Conservation (phyloP, 1,140 invertebrate species). For the Dreissena rostriformis region DNA sequence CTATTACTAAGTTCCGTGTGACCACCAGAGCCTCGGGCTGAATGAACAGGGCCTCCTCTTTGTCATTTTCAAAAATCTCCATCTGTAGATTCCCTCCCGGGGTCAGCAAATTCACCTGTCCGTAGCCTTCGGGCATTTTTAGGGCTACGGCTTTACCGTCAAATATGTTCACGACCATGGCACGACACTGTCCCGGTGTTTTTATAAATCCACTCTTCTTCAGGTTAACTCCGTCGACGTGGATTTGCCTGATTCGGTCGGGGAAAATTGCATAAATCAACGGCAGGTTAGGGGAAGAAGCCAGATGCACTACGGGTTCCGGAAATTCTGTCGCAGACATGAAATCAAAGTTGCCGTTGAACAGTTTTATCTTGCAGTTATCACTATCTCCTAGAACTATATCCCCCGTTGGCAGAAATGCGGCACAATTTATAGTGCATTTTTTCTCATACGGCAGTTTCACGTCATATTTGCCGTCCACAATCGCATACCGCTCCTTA, state of each 20-base stretch:
- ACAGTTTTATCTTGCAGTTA: too few relatives aligned
- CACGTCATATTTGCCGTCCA: constrained; percentile 25
- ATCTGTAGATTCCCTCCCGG: constrained; percentile 43
- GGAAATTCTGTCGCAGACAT: constrained; percentile 28
- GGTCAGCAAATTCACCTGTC: constrained; percentile 42
- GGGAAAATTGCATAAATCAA: constrained; percentile 43
- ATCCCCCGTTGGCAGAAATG: constrained; percentile 42
- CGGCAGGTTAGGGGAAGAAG: constrained; percentile 37
- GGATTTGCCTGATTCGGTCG: too few relatives aligned
- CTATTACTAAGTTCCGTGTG: constrained; percentile 22
- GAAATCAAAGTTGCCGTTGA: too few relatives aligned
- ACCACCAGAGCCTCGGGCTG: constrained; percentile 23
- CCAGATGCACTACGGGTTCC: not conserved
- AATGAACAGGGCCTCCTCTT: constrained; percentile 20
- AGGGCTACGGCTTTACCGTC: too few relatives aligned
- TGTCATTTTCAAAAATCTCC: constrained; percentile 11
- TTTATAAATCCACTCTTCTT: constrained; percentile 42
- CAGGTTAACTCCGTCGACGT: constrained; percentile 31
- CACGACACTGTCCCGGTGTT: constrained; percentile 14
- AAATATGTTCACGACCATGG: constrained; percentile 26
- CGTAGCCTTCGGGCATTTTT: too few relatives aligned
- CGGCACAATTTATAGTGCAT: constrained; percentile 39
- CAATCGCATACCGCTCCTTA: constrained; percentile 34
- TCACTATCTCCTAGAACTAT: too few relatives aligned
- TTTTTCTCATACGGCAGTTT: constrained; percentile 35